Evolutionary conservation across 2,113 vertebrate genomes (phyloP), one percentile per base, ranked within the genome.

Genomic region (Myrmecophaga tridactyla): DNA sequence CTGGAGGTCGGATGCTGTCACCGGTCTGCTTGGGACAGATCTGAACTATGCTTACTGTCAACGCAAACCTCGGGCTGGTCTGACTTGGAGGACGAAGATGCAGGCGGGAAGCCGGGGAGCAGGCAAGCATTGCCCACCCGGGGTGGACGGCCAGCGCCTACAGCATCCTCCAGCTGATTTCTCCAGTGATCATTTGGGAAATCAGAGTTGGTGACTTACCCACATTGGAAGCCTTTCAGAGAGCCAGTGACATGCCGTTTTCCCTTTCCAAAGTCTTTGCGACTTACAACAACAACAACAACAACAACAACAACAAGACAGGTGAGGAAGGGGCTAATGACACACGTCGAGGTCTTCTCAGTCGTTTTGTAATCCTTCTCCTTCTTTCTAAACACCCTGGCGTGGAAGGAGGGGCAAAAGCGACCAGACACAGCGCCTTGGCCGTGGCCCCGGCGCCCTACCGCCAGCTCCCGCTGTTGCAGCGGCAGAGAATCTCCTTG

Each of bases 401-500:
- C n/a, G 12, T 27, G 81, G 1, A 3, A 60, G 15, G 48, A 12
- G 31, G 69, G 58, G 23, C 15, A 0, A 0, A 34, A 0, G 56
- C 0, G 41, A 2, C 4, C 1, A 15, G 27, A 2, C 36, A 0
- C 36, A 0, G 7, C 1, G 11, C 21, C n/a, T 0, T 10, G 4
- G 1, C 41, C 43, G 0, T 0, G 4, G 69, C 41, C 36, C 65
- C 0, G 13, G 95, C 36, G 13, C 89, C 98, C 94, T 98, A 98
- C 7, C 97, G 98, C 96, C 98, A 91, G 78, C 70, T 98, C 92
- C 96, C 2, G n/a, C 98, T 81, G 0, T 95, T 97, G 89, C 99
- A 99, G 96, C 98, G 97, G 3, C 98, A 99, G 62, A 99, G 97
- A 0, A 99, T 98, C 87, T 99, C 99, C 73, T 98, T 99, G 96